phyloP scores from a whole-genome alignment of 1,140 invertebrate genomes.

The Dendrolimus kikuchii region DNA sequence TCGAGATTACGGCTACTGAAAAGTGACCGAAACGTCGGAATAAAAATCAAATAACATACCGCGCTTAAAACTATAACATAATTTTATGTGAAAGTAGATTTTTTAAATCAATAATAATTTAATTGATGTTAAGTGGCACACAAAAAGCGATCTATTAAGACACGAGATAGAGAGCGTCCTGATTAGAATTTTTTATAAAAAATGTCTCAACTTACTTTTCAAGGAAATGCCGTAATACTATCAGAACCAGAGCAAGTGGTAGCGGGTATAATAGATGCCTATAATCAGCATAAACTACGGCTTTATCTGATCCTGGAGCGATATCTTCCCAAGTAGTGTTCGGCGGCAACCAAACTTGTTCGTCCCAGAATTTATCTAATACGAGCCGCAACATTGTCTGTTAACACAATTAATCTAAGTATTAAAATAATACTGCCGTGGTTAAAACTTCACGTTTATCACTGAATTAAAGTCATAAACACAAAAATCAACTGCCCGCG shows the following conservation, averaged over 20 bases:
- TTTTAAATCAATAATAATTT: too few species aligned
- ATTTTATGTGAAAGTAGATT: too few species aligned
- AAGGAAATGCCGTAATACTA: slow-evolving; percentile 81
- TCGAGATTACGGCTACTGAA: too few species aligned
- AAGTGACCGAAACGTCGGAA: too few species aligned
- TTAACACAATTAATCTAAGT: too few species aligned
- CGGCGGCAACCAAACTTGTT: slow-evolving; percentile 89
- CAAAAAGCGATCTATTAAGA: too few species aligned
- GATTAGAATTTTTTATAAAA: slow-evolving; percentile 2
- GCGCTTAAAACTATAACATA: too few species aligned
- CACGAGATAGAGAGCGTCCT: too few species aligned
- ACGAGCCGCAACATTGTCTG: slow-evolving; percentile 50
- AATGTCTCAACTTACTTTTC: slow-evolving; percentile 81
- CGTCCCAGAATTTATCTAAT: slow-evolving; percentile 84
- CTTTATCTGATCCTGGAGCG: slow-evolving; percentile 81
- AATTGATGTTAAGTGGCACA: too few species aligned
- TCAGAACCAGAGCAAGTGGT: slow-evolving; percentile 83
- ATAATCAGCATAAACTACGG: slow-evolving; percentile 86
- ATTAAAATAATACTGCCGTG: too few species aligned
- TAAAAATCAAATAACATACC: too few species aligned
- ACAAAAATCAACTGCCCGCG: slow-evolving; percentile 1
- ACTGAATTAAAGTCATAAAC: slow-evolving; percentile 24
- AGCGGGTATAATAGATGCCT: slow-evolving; percentile 88
- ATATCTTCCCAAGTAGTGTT: slow-evolving; percentile 93
- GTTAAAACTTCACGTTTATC: too few species aligned